Evolutionary conservation across 2,888 invertebrate genomes (phyloP).

Genomic region (Drosophila setosimentum): DNA sequence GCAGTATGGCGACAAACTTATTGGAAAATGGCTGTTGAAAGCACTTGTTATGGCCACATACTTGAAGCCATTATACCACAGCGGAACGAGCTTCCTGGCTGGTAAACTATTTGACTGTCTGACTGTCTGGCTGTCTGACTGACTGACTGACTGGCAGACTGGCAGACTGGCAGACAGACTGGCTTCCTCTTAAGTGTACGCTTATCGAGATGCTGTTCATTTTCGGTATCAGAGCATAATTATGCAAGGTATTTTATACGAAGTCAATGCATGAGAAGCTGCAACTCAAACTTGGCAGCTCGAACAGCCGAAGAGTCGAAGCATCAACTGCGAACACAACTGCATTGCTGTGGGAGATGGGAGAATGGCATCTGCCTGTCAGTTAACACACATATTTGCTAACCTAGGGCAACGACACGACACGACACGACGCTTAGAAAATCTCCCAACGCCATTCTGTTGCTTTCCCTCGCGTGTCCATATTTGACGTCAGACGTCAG

Average conservation of each 20-base stretch:
- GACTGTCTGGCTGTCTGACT: slow-evolving; percentile 13
- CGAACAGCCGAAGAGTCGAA: slow-evolving; percentile 12
- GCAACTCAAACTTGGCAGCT: slow-evolving; percentile 43
- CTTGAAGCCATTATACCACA: slow-evolving; percentile 51
- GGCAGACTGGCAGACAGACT: slow-evolving; percentile 11
- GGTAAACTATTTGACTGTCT: slow-evolving; percentile 1
- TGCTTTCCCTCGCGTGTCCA: background rate
- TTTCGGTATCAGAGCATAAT: slow-evolving; percentile 58
- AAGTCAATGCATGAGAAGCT: slow-evolving; percentile 15
- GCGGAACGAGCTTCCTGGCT: slow-evolving; percentile 42
- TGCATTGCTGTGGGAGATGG: slow-evolving; percentile 70
- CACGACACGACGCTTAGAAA: slow-evolving; percentile 40
- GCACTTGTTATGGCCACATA: slow-evolving; percentile 69
- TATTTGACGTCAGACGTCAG: slow-evolving; percentile 60
- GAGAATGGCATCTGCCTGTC: slow-evolving; percentile 64
- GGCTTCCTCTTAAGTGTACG: slow-evolving; percentile 43
- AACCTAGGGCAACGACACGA: slow-evolving; percentile 53
- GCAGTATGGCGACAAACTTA: slow-evolving; percentile 69
- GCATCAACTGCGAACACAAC: slow-evolving; percentile 33
- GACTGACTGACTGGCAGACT: slow-evolving; percentile 5
- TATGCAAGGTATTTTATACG: slow-evolving; percentile 72
- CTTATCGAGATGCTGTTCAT: slow-evolving; percentile 58
- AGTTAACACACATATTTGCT: slow-evolving; percentile 77
- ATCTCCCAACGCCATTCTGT: background rate
- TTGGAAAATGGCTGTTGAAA: slow-evolving; percentile 72